Evolutionary conservation across 2,113 vertebrate species (phyloP).

Genomic region (Istiophorus platypterus): DNA sequence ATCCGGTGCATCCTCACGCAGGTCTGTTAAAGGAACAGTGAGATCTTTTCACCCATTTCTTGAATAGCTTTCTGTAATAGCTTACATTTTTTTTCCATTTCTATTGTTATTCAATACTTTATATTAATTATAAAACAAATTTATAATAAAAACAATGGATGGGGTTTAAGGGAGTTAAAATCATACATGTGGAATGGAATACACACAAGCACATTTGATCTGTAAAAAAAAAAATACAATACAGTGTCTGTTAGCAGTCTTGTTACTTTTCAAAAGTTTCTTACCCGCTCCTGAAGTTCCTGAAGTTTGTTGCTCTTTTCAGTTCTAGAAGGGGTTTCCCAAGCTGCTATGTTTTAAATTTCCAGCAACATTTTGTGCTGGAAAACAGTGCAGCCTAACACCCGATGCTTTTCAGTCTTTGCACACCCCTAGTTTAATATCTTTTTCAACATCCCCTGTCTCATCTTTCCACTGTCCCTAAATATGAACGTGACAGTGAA

Average conservation of each 20-base stretch:
- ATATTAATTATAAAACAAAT: neutral
- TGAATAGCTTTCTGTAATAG: too few relatives aligned
- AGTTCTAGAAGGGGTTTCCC: slow-evolving; percentile 19
- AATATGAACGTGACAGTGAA: slow-evolving; percentile 44
- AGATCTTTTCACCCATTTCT: slow-evolving; percentile 3
- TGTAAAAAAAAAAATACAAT: neutral
- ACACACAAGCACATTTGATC: neutral
- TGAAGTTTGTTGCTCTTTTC: neutral
- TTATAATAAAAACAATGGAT: neutral
- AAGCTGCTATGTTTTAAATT: slow-evolving; percentile 14
- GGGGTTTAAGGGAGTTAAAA: neutral
- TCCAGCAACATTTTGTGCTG: neutral
- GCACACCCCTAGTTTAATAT: neutral
- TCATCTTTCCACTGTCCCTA: slow-evolving; percentile 44
- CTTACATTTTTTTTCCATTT: neutral
- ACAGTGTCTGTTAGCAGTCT: neutral
- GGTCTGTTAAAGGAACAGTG: slow-evolving; percentile 34
- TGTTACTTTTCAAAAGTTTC: slow-evolving; percentile 11
- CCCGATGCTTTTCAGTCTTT: slow-evolving; percentile 15
- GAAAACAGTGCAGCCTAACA: neutral
- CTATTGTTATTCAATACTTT: neutral
- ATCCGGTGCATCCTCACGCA: slow-evolving; percentile 31
- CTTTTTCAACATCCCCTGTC: slow-evolving; percentile 44
- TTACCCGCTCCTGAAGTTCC: slow-evolving; percentile 58
- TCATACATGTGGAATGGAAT: neutral